Evolutionary conservation across 2,888 invertebrate genomes (phyloP).

Genomic region (Smittia aterrima): DNA sequence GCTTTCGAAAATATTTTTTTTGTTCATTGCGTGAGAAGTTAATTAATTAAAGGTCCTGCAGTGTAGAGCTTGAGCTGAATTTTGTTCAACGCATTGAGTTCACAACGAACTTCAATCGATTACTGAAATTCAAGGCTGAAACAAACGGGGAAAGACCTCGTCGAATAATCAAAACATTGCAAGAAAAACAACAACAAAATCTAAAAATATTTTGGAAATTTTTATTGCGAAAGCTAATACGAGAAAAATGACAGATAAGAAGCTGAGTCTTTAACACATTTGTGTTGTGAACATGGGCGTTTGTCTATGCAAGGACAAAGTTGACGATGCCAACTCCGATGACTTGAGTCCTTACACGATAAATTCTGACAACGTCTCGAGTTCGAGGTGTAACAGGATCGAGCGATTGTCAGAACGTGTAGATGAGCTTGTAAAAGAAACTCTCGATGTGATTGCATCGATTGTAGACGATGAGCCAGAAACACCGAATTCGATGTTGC

Average conservation of each 20-base stretch:
- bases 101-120: too few relatives aligned
- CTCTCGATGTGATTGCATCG: conserved; percentile 73
- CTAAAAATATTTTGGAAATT: background rate
- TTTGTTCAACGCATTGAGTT: too few relatives aligned
- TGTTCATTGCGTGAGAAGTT: too few relatives aligned
- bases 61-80: too few relatives aligned
- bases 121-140: background rate
- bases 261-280: background rate
- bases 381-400: conserved; percentile 43
- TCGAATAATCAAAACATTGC: background rate
- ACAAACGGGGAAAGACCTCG: background rate
- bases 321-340: conserved; percentile 57
- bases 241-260: conserved; percentile 10
- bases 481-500: conserved; percentile 78
- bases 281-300: conserved; percentile 62
- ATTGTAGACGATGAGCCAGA: conserved; percentile 87
- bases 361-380: conserved; percentile 47
- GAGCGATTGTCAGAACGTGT: conserved; percentile 55
- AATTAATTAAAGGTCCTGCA: too few relatives aligned
- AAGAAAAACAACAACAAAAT: conserved; percentile 2
- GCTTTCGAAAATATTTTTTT: too few relatives aligned
- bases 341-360: conserved; percentile 47
- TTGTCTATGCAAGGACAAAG: conserved; percentile 71
- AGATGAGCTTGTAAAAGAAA: conserved; percentile 76
- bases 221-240: background rate